Percentiles rank a stretch among this genome's conserved stretches.
Conservation (phyloP, 2,888 invertebrate species). For the Drosophila limbata region DNA sequence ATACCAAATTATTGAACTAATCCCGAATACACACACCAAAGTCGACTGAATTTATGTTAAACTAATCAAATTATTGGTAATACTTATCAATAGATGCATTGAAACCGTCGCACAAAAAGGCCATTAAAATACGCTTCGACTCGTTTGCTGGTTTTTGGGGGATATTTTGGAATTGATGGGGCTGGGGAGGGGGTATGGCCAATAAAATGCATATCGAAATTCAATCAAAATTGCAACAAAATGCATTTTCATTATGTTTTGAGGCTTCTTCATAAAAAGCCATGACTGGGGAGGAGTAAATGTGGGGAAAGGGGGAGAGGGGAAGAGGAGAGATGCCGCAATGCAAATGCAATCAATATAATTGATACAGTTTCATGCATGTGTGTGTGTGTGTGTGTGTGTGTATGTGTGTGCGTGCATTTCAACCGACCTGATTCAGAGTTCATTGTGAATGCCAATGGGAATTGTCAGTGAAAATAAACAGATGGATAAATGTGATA, state of each 20-base stretch:
- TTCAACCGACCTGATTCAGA: constrained; percentile 25
- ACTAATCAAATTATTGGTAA: constrained; percentile 48
- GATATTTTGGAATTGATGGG: constrained; percentile 2
- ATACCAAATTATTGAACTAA: neutral
- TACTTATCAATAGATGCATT: constrained; percentile 6
- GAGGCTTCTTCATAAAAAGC: constrained; percentile 38
- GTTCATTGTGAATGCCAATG: constrained; percentile 45
- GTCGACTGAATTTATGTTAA: neutral
- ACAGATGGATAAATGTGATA: constrained; percentile 34
- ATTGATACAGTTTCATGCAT: constrained; percentile 57
- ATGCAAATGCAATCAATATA: constrained; percentile 81
- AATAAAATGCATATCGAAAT: constrained; percentile 59
- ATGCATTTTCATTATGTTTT: constrained; percentile 73
- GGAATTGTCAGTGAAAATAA: constrained; percentile 46
- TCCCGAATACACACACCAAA: neutral
- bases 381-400: constrained; percentile 3
- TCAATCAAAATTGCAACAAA: constrained; percentile 76
- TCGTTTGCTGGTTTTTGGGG: constrained; percentile 1
- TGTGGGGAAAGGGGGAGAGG: neutral
- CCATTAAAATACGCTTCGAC: constrained; percentile 19
- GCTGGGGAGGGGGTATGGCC: constrained; percentile 6
- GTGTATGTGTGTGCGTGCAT: constrained; percentile 9
- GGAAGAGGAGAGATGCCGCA: constrained; percentile 32
- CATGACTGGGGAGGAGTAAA: neutral
- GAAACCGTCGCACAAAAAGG: constrained; percentile 9